Conservation (phyloP, 2,113 vertebrate genomes). For the Lichenostomus cassidix region DNA sequence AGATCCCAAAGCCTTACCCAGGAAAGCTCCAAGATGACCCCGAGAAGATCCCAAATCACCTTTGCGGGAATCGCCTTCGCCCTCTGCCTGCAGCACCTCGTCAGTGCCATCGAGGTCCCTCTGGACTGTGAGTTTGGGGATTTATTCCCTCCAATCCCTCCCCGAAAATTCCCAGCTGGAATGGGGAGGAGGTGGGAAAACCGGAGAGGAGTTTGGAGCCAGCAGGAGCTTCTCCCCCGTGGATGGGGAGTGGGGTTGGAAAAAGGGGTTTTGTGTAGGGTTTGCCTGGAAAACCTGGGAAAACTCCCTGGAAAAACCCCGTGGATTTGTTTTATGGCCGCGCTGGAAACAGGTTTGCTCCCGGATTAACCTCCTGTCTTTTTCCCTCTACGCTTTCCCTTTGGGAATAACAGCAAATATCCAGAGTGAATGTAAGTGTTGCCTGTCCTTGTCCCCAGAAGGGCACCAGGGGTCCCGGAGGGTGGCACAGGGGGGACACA, state of each 20-base stretch:
- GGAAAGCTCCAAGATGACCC: slow-evolving; percentile 76
- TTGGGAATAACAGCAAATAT: slow-evolving; percentile 95
- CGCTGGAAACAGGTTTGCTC: background rate
- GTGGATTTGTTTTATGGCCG: rapidly evolving
- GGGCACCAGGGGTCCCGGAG: background rate
- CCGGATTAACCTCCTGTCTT: slow-evolving; percentile 48
- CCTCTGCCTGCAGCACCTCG: slow-evolving; percentile 75
- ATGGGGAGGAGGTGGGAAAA: background rate
- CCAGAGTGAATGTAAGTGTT: slow-evolving; percentile 91
- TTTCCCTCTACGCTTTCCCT: slow-evolving; percentile 58
- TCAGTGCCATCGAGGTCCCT: slow-evolving; percentile 86
- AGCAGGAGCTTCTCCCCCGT: no score
- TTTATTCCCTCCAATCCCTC: background rate
- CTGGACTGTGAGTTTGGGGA: slow-evolving; percentile 84
- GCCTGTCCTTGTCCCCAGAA: background rate
- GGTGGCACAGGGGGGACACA: background rate
- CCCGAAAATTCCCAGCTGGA: rapidly evolving
- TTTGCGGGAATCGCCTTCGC: slow-evolving; percentile 65
- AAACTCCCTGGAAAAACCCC: rapidly evolving
- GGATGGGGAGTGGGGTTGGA: no score
- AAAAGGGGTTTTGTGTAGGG: rapidly evolving
- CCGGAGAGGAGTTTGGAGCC: no score
- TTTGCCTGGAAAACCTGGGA: rapidly evolving
- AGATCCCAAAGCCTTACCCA: background rate
- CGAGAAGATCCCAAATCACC: slow-evolving; percentile 51